phyloP scores from a whole-genome alignment of 2,888 invertebrate genomes.

The Phorcus lineatus region DNA sequence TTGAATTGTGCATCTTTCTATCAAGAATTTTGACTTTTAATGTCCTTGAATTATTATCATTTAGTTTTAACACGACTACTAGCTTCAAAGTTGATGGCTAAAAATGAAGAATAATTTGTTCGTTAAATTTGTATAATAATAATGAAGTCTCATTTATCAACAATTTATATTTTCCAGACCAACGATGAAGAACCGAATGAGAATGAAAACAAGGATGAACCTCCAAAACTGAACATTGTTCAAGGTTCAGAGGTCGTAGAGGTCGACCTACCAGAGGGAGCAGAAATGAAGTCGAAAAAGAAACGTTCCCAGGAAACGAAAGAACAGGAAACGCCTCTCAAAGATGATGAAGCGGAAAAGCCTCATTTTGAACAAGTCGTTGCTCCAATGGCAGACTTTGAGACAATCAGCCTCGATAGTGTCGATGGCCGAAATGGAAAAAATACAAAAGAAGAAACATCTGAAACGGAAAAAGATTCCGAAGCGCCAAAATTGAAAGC shows the following conservation, averaged over 20 bases:
- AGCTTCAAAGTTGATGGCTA: no score
- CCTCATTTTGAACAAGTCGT: conserved; percentile 5
- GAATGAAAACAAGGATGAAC: background rate
- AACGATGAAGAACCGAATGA: background rate
- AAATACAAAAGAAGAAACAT: background rate
- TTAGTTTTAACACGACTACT: no score
- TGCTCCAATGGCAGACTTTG: conserved; percentile 14
- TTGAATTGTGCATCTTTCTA: no score
- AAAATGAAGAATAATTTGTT: no score
- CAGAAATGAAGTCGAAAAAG: background rate
- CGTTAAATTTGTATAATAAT: no score
- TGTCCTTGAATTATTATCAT: no score
- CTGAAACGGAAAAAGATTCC: background rate
- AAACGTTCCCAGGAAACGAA: background rate
- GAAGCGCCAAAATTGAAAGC: conserved; percentile 30
- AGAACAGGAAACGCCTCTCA: background rate
- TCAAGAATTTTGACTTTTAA: no score
- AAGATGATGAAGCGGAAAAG: conserved; percentile 26
- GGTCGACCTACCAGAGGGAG: background rate
- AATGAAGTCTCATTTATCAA: no score
- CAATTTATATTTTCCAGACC: no score
- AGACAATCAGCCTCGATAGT: background rate
- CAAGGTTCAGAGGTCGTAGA: conserved; percentile 6
- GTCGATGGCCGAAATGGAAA: background rate
- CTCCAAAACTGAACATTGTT: background rate